Conservation (phyloP, 1,140 invertebrate species). For the Heliconius hermathena region DNA sequence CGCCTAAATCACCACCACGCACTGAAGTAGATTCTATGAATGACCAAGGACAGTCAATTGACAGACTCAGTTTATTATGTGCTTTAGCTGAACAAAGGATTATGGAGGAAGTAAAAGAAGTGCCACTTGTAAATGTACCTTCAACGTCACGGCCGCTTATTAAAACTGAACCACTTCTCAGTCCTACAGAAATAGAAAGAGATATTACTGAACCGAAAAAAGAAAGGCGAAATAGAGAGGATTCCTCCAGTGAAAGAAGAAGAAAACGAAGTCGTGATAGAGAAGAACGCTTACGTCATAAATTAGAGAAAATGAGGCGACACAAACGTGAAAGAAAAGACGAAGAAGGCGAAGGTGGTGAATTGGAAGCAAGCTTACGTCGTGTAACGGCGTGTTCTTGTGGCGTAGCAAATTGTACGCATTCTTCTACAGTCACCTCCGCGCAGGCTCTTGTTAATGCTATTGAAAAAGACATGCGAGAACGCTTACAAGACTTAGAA, state of each 20-base stretch:
- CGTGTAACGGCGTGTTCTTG: conserved; percentile 72
- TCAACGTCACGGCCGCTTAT: conserved; percentile 62
- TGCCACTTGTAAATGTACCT: conserved; percentile 45
- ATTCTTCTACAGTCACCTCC: conserved; percentile 69
- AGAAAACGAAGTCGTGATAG: conserved; percentile 65
- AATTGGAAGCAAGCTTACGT: conserved; percentile 69
- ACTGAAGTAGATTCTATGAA: conserved; percentile 54
- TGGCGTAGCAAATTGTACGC: conserved; percentile 56
- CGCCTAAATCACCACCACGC: conserved; percentile 72
- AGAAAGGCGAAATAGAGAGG: conserved; percentile 67
- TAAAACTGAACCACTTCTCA: conserved; percentile 66
- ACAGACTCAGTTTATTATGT: conserved; percentile 90
- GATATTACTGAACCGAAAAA: conserved; percentile 59
- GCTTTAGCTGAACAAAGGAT: conserved; percentile 92
- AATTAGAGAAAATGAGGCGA: conserved; percentile 71
- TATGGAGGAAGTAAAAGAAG: conserved; percentile 86
- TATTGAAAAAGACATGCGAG: conserved; percentile 90
- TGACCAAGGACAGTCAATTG: conserved; percentile 77
- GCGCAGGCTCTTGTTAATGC: conserved; percentile 85
- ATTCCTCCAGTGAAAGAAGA: conserved; percentile 67
- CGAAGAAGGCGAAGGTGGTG: conserved; percentile 59
- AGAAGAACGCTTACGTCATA: conserved; percentile 68
- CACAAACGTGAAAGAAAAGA: conserved; percentile 74
- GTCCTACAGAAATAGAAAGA: conserved; percentile 58
- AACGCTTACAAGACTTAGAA: conserved; percentile 90